Conservation (phyloP, 1,140 invertebrate genomes). For the Belonocnema kinseyi region DNA sequence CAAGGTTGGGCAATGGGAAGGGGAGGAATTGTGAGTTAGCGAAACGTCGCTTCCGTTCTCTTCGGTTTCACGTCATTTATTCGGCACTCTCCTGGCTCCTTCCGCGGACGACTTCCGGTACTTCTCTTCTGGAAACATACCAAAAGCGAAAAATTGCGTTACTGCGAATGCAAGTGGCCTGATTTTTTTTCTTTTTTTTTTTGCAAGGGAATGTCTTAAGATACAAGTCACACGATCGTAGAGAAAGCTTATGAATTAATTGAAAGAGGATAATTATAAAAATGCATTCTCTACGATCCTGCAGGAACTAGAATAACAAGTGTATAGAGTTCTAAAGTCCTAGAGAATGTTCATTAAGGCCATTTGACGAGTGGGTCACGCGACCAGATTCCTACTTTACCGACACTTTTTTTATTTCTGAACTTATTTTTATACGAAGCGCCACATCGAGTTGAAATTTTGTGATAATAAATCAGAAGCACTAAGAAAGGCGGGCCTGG, state of each 20-base stretch:
- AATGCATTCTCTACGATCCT: background rate
- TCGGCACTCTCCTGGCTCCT: constrained; percentile 68
- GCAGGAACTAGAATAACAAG: background rate
- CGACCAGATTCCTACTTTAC: too few species aligned
- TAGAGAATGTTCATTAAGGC: too few species aligned
- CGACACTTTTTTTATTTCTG: too few species aligned
- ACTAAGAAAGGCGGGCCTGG: too few species aligned
- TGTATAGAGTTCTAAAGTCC: background rate
- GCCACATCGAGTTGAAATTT: too few species aligned
- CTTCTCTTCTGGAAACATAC: constrained; percentile 73
- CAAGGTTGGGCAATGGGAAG: constrained; percentile 48
- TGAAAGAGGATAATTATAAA: background rate
- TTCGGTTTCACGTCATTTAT: constrained; percentile 75
- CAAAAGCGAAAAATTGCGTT: constrained; percentile 72
- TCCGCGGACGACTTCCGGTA: constrained; percentile 65
- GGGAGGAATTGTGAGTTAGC: constrained; percentile 67
- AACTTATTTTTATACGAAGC: too few species aligned
- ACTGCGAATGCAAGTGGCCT: constrained; percentile 70
- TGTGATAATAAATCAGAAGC: too few species aligned
- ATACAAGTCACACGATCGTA: background rate
- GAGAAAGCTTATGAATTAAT: background rate
- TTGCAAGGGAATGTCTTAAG: constrained; percentile 18
- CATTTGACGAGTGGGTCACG: too few species aligned
- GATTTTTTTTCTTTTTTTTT: constrained; percentile 40
- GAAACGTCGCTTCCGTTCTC: constrained; percentile 72